Conservation (phyloP, 2,797 vertebrate genomes). For the Pipistrellus nathusii region DNA sequence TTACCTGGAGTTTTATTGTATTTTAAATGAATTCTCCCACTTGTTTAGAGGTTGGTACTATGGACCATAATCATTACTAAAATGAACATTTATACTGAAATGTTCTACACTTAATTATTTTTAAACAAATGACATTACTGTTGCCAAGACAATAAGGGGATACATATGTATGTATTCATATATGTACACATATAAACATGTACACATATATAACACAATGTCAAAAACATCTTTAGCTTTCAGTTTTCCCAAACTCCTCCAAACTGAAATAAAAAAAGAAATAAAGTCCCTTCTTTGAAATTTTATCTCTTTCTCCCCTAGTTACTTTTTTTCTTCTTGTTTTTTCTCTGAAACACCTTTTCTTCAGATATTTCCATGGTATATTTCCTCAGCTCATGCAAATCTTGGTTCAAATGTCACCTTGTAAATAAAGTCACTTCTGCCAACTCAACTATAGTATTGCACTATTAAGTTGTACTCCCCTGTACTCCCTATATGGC, state of each 20-base stretch:
- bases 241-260: background rate
- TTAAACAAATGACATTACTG: background rate
- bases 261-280: background rate
- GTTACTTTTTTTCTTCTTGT: background rate
- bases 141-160: background rate
- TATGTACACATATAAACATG: background rate
- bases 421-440: background rate
- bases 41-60: background rate
- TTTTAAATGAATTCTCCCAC: background rate
- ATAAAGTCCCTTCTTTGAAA: background rate
- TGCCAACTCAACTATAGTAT: background rate
- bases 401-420: background rate
- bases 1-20: background rate
- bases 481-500: background rate
- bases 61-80: background rate
- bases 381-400: conserved; percentile 11
- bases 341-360: conserved; percentile 16
- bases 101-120: background rate
- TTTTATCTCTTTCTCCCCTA: background rate
- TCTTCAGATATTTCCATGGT: background rate
- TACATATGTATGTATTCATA: background rate
- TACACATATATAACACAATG: background rate
- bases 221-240: background rate
- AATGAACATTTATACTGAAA: background rate
- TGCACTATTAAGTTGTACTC: background rate